Conservation (phyloP, 1,140 invertebrate species). For the Sitophilus oryzae region DNA sequence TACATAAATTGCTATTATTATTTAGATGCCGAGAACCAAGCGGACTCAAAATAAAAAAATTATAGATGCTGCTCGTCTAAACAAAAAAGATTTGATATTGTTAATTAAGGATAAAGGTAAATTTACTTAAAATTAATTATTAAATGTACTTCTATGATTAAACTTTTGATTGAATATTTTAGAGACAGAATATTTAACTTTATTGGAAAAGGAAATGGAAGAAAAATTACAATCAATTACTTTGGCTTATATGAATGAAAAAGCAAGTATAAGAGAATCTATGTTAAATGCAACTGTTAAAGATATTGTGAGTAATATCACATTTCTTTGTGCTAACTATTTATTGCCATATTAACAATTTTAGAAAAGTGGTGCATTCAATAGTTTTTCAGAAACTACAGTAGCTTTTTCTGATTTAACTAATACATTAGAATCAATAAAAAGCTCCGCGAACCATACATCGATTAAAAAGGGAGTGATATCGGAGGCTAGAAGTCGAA, state of each 20-base stretch:
- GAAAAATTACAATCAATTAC: background rate
- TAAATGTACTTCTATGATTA: too few species aligned
- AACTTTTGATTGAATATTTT: too few species aligned
- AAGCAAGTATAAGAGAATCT: background rate
- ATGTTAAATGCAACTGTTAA: background rate
- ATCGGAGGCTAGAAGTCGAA: background rate
- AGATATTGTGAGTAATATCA: background rate
- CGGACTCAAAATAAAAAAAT: background rate
- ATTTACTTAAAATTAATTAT: background rate
- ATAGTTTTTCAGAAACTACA: background rate
- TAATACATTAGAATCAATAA: background rate
- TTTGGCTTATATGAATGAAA: background rate
- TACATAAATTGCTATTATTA: constrained; percentile 64
- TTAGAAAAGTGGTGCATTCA: background rate
- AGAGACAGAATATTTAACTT: background rate
- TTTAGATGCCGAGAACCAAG: constrained; percentile 33
- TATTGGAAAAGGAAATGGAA: background rate
- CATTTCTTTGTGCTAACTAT: background rate
- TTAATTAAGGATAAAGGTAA: background rate
- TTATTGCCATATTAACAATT: background rate
- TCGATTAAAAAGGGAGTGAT: background rate
- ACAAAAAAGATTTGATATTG: too few species aligned
- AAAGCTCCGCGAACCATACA: background rate
- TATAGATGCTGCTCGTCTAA: background rate
- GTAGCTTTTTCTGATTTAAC: background rate